Evolutionary conservation across 1,140 invertebrate genomes (phyloP), one percentile per base, ranked within the genome.

Genomic region (Drosophila parvula): DNA sequence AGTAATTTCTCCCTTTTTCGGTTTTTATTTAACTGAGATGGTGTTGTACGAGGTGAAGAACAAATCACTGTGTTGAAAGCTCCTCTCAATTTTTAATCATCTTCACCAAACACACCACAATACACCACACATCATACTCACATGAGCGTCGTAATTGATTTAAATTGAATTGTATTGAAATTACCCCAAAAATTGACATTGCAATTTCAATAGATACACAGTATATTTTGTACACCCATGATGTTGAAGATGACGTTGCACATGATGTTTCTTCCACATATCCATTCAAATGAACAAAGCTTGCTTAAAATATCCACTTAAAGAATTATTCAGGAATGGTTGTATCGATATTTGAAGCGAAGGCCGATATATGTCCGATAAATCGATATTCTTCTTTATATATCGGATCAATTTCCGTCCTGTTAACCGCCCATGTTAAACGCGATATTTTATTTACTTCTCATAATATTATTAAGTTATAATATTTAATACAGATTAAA

Each of bases 111-210:
- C 59, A 67, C 32, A 14, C 18, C 57, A 22, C 14, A 27, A 50
- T 27, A 30, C 30, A 30, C 16, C 40, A 34, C 56, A 43, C 18
- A 44, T 22, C 12, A 9, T 2, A 53, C 9, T 9, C 48, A 56
- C 44, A 56, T 70, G 34, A 70, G 68, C 68, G 68, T 71, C 68
- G 67, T 71, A 58, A 71, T 70, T 71, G 51, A 50, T 70, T 57
- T 36, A 12, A 53, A 56, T 48, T 30, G 4, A 38, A 27, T 48
- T 62, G 58, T 38, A 45, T 65, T 32, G 34, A 59, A 58, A 50
- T 70, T n/a, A 69, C 11, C 12, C 48, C 51, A 55, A 18, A 18
- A 56, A 47, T 56, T 56, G 41, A 47, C 53, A 50, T 59, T 59
- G 65, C 32, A 71, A 70, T 71, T 70, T 53, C 60, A 55, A 53